Conservation (phyloP, 92 coral and sea anemone genomes). For the Ricordea florida region DNA sequence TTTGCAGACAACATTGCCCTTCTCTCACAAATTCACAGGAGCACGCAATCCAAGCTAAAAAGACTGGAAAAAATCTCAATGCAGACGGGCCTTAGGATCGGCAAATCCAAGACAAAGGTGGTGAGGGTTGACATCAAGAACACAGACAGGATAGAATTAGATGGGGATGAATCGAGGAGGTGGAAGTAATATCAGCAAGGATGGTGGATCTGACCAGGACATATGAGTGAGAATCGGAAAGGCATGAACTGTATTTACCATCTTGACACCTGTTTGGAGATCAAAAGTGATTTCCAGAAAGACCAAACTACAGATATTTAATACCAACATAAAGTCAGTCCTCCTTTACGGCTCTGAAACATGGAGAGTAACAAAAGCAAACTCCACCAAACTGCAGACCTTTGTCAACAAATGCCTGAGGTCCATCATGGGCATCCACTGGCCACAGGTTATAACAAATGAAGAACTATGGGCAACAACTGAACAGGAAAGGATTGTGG, state of each 20-base stretch:
- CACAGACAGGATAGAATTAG: not conserved
- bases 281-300: not conserved
- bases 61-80: not conserved
- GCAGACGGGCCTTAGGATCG: not conserved
- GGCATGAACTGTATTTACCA: too few relatives aligned
- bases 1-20: not conserved
- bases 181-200: constrained; percentile 1
- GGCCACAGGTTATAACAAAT: not conserved
- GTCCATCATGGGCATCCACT: not conserved
- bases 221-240: not conserved
- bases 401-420: not conserved
- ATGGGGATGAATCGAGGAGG: not conserved
- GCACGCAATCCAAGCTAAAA: not conserved
- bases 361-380: not conserved
- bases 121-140: not conserved
- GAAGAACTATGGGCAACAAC: not conserved
- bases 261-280: not conserved
- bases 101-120: not conserved
- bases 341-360: constrained; percentile 1
- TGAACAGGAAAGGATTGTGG: not conserved
- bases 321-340: not conserved
- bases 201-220: not conserved
- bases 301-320: not conserved
- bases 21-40: not conserved
- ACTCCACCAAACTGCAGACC: not conserved